Evolutionary conservation across 2,113 vertebrate genomes (phyloP).

Genomic region (Oostethus manadensis): DNA sequence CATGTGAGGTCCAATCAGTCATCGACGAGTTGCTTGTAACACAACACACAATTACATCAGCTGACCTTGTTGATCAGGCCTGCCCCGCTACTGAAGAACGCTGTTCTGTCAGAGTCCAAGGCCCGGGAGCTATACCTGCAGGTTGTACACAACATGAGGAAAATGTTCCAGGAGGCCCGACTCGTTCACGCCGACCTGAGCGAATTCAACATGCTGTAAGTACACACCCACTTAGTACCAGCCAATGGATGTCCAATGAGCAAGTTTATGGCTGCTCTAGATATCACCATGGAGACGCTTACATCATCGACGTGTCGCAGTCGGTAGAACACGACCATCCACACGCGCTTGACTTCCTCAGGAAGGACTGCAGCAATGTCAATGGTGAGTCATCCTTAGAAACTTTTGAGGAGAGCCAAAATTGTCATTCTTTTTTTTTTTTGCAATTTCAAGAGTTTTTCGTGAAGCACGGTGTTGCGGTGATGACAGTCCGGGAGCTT

Average conservation of each 20-base stretch:
- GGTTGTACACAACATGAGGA: slow-evolving; percentile 88
- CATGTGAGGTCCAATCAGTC: slow-evolving; percentile 34
- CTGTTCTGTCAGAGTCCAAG: slow-evolving; percentile 82
- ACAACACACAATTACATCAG: not conserved
- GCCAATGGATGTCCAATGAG: not conserved
- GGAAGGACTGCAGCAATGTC: slow-evolving; percentile 91
- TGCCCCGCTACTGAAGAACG: slow-evolving; percentile 90
- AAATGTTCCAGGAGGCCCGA: slow-evolving; percentile 89
- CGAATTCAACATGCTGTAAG: slow-evolving; percentile 96
- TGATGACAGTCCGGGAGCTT: slow-evolving; percentile 91
- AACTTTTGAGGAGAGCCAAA: too few species aligned
- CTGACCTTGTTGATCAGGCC: slow-evolving; percentile 67
- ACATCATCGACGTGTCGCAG: slow-evolving; percentile 94
- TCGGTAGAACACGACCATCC: slow-evolving; percentile 96
- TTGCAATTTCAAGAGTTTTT: slow-evolving; percentile 80
- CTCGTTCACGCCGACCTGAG: slow-evolving; percentile 97
- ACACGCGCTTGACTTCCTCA: slow-evolving; percentile 89
- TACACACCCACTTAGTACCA: too few species aligned
- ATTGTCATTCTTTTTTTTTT: not conserved
- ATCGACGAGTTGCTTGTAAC: not conserved
- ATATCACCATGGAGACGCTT: slow-evolving; percentile 80
- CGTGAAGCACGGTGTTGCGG: slow-evolving; percentile 77
- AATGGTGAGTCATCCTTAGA: slow-evolving; percentile 69
- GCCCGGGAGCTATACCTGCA: slow-evolving; percentile 87
- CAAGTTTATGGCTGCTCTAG: slow-evolving; percentile 49